A percentile compares a stretch with the other conserved stretches of the same genome.
These are phyloP conservation scores for Gnathonemus echidnorhynchus DNA, from an alignment of 2,113 vertebrate genomes.

Conservation along the genomic window DNA sequence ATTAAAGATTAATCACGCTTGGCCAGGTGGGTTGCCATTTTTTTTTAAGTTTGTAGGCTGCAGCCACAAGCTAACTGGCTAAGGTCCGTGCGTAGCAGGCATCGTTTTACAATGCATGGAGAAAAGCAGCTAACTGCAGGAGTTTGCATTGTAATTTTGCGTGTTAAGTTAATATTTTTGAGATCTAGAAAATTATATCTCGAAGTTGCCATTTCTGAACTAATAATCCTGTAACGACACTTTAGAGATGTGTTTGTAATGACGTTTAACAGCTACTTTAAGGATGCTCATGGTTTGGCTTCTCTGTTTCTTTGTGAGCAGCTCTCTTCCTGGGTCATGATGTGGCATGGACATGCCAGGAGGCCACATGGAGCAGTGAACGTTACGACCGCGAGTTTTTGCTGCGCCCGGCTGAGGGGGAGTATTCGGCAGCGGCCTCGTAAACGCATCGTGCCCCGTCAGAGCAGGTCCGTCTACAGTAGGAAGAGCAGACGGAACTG, in stretches of 20 bases:
- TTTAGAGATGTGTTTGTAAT: neutral
- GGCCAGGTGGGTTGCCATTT: neutral
- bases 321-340: constrained; percentile 55
- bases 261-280: neutral
- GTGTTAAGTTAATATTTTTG: neutral
- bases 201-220: neutral
- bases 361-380: constrained; percentile 45
- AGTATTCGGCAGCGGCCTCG: constrained; percentile 45
- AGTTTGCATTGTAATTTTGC: neutral
- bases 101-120: neutral
- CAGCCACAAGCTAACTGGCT: neutral
- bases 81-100: neutral
- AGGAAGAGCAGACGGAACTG: neutral
- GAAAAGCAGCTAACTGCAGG: neutral
- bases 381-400: constrained; percentile 48
- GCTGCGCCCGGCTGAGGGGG: constrained; percentile 57
- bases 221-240: neutral
- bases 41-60: neutral
- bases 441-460: constrained; percentile 30
- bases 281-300: neutral
- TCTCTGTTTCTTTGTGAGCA: constrained; percentile 38
- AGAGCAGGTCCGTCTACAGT: neutral
- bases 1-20: neutral
- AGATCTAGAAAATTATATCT: neutral
- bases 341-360: constrained; percentile 67